Base-by-base conservation (phyloP, 2,113 vertebrate genomes). In the Ptilonorhynchus violaceus region DNA sequence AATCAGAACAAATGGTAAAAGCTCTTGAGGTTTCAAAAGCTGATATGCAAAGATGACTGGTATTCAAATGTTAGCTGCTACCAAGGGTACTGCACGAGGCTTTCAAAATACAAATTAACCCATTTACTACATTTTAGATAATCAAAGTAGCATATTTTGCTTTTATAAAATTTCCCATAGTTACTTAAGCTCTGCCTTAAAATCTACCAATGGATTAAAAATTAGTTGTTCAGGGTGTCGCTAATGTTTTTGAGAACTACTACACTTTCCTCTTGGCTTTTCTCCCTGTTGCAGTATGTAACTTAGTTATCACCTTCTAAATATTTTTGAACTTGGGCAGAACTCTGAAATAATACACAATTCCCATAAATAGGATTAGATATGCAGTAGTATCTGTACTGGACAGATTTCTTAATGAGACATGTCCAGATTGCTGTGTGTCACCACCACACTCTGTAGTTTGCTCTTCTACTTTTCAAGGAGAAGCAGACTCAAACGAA, bases 101-200 rank as follows among this genome's bases (percentile, higher is more conserved):
- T 94, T 97, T 97, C 83, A 96, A 96, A 97, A 93, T 88, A 96
- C 39, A 95, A 97, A 96, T 96, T 89, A 98, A 95, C 52, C 64
- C 47, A 89, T 88, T 95, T 93, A 77, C 33, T 62, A 59, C 64
- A 68, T 88, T 95, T 66, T 74, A 93, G 67, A 92, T 97, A 92
- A 94, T 72, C 63, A 87, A 94, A 95, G 56, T 82, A 92, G 11
- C 37, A 68, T 90, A 49, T 55, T 95, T 95, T 89, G 21, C 47
- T 95, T 86, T 62, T 72, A 93, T 76, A 84, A 82, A 52, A 81
- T 93, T 95, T 76, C 24, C 41, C 24, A 30, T 53, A 58, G 42
- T 85, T 97, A 80, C 44, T 69, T 67, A 89, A 88, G n/a, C 7
- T 12, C 33, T 64, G 16, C 23, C 35, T 93, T 85, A 92, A 77